Conservation (phyloP, 2,888 invertebrate genomes). For the Cybosia mesomella region DNA sequence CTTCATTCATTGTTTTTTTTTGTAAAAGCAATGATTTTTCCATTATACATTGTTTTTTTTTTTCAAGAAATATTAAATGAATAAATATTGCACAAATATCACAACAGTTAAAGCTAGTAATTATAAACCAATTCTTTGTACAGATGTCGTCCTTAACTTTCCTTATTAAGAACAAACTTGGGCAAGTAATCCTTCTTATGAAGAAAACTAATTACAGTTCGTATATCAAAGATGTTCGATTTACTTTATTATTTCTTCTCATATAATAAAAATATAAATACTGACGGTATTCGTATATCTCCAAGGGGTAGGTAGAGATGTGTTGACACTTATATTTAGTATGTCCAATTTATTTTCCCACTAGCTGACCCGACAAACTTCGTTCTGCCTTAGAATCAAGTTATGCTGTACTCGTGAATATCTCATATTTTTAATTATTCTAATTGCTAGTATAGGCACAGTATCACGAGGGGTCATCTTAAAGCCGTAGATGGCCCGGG, state of each 20-base stretch:
- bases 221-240: constrained; percentile 20
- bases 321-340: not conserved
- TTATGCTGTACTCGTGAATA: too few species aligned
- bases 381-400: too few species aligned
- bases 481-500: too few species aligned
- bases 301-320: not conserved
- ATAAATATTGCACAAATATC: not conserved
- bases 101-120: constrained; percentile 1
- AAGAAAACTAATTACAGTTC: constrained; percentile 57
- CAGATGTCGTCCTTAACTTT: constrained; percentile 37
- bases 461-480: too few species aligned
- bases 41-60: not conserved
- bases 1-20: too few species aligned
- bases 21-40: not conserved
- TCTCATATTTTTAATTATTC: too few species aligned
- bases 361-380: too few species aligned
- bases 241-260: constrained; percentile 15
- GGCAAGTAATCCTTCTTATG: constrained; percentile 61
- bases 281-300: not conserved
- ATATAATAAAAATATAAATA: not conserved
- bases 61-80: constrained; percentile 15
- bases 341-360: not conserved
- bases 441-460: too few species aligned
- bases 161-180: constrained; percentile 49
- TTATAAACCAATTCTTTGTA: constrained; percentile 30